A percentile compares a stretch with the other conserved stretches of the same genome.
Conservation (phyloP, 2,797 vertebrate species). For the Sebastes diaconus region DNA sequence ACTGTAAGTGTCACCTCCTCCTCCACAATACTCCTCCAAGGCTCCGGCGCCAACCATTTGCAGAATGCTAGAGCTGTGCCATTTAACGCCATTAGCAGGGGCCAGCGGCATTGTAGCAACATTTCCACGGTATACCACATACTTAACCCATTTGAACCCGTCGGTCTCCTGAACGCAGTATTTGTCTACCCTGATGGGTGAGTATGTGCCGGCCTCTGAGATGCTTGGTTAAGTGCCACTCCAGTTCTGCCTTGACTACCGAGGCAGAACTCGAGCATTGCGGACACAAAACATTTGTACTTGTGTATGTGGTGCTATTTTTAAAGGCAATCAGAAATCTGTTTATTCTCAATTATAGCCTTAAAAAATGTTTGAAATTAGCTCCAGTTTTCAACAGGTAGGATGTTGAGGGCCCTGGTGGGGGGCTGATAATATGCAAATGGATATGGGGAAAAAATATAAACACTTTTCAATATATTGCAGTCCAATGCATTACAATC, state of each 20-base stretch:
- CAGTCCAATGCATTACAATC: neutral
- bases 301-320: neutral
- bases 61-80: slow-evolving; percentile 28
- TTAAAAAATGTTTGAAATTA: neutral
- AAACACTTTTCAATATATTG: neutral
- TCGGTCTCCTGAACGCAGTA: slow-evolving; percentile 1
- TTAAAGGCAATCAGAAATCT: slow-evolving; percentile 6
- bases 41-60: slow-evolving; percentile 20
- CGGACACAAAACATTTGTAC: slow-evolving; percentile 1
- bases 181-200: slow-evolving; percentile 17
- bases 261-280: neutral
- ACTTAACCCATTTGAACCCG: slow-evolving; percentile 54
- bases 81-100: slow-evolving; percentile 45
- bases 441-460: neutral
- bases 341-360: neutral
- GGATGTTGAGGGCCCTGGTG: neutral
- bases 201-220: slow-evolving; percentile 3
- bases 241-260: slow-evolving; percentile 17
- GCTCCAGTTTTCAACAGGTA: neutral
- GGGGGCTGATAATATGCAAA: slow-evolving; percentile 4
- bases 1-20: slow-evolving; percentile 24
- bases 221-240: slow-evolving; percentile 41
- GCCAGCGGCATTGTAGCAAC: slow-evolving; percentile 16
- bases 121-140: slow-evolving; percentile 44
- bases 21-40: slow-evolving; percentile 23